phyloP scores from a whole-genome alignment of 1,140 invertebrate species.

The Samia ricini region DNA sequence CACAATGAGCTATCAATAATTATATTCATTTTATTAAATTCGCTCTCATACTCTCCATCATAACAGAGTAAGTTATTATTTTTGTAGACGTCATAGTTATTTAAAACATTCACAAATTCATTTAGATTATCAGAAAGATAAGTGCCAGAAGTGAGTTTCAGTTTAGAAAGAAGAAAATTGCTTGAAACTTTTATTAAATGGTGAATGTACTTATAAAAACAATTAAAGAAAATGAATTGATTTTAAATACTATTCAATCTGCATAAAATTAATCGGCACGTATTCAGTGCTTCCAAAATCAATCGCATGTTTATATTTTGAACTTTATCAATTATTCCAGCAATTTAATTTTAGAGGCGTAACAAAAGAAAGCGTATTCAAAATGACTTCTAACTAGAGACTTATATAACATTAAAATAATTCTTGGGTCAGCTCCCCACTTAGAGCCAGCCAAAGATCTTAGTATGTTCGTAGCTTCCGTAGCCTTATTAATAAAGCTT shows the following conservation, averaged over 20 bases:
- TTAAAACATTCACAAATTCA: too few relatives aligned
- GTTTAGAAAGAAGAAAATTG: not conserved
- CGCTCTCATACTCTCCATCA: too few relatives aligned
- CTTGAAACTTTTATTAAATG: constrained; percentile 10
- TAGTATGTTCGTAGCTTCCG: constrained; percentile 25
- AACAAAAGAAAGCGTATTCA: constrained; percentile 28
- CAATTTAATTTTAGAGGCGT: constrained; percentile 11
- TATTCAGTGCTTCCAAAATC: constrained; percentile 21
- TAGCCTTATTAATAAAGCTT: constrained; percentile 2
- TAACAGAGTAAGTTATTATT: not conserved
- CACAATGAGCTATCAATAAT: not conserved
- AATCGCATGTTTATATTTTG: constrained; percentile 21
- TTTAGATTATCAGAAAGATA: too few relatives aligned
- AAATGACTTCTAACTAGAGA: constrained; percentile 25
- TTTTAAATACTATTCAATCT: too few relatives aligned
- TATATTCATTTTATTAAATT: too few relatives aligned
- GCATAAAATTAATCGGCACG: constrained; percentile 22
- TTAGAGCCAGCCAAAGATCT: constrained; percentile 15
- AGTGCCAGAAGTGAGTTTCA: not conserved
- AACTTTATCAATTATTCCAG: constrained; percentile 16
- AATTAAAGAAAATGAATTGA: constrained; percentile 17
- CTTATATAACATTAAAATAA: constrained; percentile 23
- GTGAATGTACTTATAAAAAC: constrained; percentile 13
- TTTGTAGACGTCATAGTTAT: too few relatives aligned
- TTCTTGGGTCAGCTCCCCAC: constrained; percentile 24